Percentiles rank a stretch among this genome's conserved stretches.
phyloP scores from a whole-genome alignment of 2,888 invertebrate species.

The Anaspis maculata region DNA sequence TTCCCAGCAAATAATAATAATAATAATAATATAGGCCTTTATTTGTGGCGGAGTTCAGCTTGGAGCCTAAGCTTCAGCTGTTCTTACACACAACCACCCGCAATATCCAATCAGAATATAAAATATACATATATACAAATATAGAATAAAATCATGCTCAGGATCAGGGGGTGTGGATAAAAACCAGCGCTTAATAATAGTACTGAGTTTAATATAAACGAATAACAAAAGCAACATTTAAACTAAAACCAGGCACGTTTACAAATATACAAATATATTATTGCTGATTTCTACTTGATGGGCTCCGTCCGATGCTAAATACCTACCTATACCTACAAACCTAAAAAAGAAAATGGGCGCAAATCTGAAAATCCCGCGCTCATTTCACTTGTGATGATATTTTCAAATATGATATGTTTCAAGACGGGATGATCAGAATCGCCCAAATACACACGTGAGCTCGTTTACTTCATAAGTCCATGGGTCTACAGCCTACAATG shows the following conservation, averaged over 20 bases:
- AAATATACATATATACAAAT: no score
- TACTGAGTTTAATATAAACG: conserved; percentile 32
- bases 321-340: no score
- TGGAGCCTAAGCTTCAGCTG: no score
- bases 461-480: conserved; percentile 18
- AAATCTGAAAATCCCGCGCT: not conserved
- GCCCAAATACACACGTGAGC: conserved; percentile 21
- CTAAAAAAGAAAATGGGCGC: no score
- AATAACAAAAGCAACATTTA: conserved; percentile 32
- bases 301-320: conserved; percentile 18
- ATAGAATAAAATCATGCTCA: no score
- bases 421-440: conserved; percentile 9
- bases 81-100: no score
- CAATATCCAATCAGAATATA: no score
- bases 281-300: conserved; percentile 30
- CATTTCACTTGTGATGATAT: conserved; percentile 1
- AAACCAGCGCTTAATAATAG: no score
- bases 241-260: conserved; percentile 29
- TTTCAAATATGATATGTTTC: conserved; percentile 25
- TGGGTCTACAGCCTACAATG: conserved; percentile 26
- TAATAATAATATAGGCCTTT: no score
- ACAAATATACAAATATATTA: conserved; percentile 37
- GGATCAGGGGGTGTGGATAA: no score
- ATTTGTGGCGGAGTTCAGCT: no score
- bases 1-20: no score